Evolutionary conservation across 2,888 invertebrate species (phyloP), one percentile per base, ranked within the genome.

Genomic region (Urechis unicinctus): DNA sequence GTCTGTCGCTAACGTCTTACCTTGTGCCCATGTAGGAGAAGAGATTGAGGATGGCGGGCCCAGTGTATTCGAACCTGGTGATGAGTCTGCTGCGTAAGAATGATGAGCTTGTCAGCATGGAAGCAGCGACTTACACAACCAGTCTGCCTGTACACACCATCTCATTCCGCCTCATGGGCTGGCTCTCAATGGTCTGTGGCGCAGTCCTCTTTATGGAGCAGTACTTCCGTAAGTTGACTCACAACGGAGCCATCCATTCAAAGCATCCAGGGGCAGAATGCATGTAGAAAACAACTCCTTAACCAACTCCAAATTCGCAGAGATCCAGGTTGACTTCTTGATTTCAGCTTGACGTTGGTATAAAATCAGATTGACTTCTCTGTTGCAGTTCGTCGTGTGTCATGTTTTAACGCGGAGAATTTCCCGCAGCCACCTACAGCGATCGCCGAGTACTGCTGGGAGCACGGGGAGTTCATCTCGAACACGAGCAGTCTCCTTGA

Each of bases 371-470:
- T 22, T 45, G 45, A 13, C 22, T 17, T 21, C 22, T 45, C 45
- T 17, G 13, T 45, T 13, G 13, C 22, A 45, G 45, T 13, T 45
- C 45, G 45, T 21, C 6, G 45, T 6, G 21, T 45, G 17, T 22
- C 13, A 6, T 45, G 45, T 22, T 45, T 45, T 22, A 9, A 13
- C 6, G 13, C 45, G 22, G 6, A 9, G 22, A 6, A 17, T 45
- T 45, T 17, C 21, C 13, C 13, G 28, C 6, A 48, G 28, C 9
- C 48, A 25, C 24, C 5, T 4, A 6, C 48, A 21, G 21, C 48
- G 9, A 48, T 48, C 5, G 48, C 24, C 25, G 24, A 22, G 28
- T 28, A 48, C 21, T 48, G 48, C 48, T 48, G 48, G 48, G 25
- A 48, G 13, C 48, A 48, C 48, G 48, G 48, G 9, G 6, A 9